These are phyloP conservation scores for Notolabrus celidotus DNA, from an alignment of 2,797 vertebrate genomes.

Conservation along the genomic window DNA sequence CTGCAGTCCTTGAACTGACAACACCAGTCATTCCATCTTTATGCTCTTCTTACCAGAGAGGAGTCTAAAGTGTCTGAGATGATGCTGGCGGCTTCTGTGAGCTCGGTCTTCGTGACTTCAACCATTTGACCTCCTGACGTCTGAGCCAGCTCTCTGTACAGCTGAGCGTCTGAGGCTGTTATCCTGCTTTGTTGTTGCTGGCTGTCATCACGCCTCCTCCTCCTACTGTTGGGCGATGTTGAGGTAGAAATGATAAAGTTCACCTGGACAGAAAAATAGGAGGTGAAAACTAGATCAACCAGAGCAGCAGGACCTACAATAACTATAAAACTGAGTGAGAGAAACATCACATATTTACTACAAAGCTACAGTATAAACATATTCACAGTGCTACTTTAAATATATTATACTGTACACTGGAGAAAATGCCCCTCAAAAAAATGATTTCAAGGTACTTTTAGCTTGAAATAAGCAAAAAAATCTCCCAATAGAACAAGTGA, in stretches of 20 bases:
- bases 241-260: slow-evolving; percentile 75
- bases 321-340: no score
- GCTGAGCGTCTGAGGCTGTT: slow-evolving; percentile 12
- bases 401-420: no score
- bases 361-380: no score
- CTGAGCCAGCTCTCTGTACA: slow-evolving; percentile 77
- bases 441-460: no score
- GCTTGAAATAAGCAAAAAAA: no score
- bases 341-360: no score
- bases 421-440: no score
- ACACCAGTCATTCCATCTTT: background rate
- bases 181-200: slow-evolving; percentile 3
- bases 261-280: slow-evolving; percentile 65
- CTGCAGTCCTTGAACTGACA: background rate
- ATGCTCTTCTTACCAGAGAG: slow-evolving; percentile 67
- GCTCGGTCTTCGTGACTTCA: slow-evolving; percentile 62
- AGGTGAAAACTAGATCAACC: background rate
- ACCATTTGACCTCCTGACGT: slow-evolving; percentile 77
- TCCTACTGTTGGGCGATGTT: slow-evolving; percentile 25
- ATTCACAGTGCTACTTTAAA: no score
- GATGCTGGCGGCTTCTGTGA: slow-evolving; percentile 62
- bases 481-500: no score
- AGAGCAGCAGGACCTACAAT: no score
- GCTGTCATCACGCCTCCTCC: background rate
- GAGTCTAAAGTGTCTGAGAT: slow-evolving; percentile 62